These are phyloP conservation scores for Microcebus jonahi DNA, from an alignment of 2,113 vertebrate genomes.

Conservation along the genomic window DNA sequence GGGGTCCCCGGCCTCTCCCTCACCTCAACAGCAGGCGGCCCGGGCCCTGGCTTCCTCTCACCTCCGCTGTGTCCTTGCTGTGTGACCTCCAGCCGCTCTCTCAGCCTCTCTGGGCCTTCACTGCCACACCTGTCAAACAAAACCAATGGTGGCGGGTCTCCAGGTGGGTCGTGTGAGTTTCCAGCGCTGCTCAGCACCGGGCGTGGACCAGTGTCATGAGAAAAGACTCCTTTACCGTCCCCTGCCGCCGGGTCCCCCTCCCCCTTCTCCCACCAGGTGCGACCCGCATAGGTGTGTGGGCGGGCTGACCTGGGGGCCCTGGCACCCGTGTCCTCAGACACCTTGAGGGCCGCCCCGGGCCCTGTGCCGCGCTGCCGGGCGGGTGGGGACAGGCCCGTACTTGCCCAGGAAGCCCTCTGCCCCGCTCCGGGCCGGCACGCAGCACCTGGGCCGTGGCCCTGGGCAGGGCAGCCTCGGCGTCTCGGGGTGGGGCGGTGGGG, in stretches of 20 bases:
- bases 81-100: neutral
- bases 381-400: slow-evolving; percentile 75
- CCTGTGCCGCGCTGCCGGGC: slow-evolving; percentile 70
- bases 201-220: rapidly evolving
- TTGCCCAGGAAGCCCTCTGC: slow-evolving; percentile 70
- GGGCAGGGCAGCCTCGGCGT: slow-evolving; percentile 74
- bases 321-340: neutral
- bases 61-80: neutral
- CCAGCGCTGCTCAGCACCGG: rapidly evolving
- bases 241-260: neutral
- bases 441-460: slow-evolving; percentile 56
- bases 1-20: neutral
- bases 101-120: neutral
- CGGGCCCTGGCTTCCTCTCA: neutral
- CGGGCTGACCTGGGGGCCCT: neutral
- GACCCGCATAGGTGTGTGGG: neutral
- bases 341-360: slow-evolving; percentile 37
- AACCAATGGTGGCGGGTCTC: rapidly evolving
- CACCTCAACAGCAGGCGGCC: rapidly evolving
- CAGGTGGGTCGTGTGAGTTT: rapidly evolving
- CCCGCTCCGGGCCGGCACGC: slow-evolving; percentile 29
- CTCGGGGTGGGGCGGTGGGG: slow-evolving; percentile 54
- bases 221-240: neutral
- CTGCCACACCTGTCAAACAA: rapidly evolving
- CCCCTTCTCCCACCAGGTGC: neutral